Evolutionary conservation across 2,797 vertebrate species (phyloP).

Genomic region (Poeciliopsis turneri): DNA sequence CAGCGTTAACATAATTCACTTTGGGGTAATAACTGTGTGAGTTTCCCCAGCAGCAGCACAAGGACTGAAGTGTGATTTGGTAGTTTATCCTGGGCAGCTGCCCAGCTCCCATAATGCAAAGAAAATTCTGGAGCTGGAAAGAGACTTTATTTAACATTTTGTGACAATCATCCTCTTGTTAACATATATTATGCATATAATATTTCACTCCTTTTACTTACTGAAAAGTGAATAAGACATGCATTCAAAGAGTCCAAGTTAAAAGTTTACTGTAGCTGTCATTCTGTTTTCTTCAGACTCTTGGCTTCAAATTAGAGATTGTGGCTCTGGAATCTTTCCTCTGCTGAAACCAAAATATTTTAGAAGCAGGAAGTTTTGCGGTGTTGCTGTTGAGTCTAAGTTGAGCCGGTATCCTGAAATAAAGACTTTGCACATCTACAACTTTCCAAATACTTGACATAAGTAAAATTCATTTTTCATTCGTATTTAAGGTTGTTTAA

Average conservation of each 20-base stretch:
- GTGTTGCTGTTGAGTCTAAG: background rate
- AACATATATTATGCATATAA: constrained; percentile 13
- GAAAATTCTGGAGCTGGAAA: constrained; percentile 54
- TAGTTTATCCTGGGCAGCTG: constrained; percentile 81
- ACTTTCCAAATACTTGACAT: background rate
- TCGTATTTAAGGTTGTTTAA: background rate
- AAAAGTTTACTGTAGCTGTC: background rate
- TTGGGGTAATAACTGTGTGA: constrained; percentile 74
- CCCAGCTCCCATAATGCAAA: constrained; percentile 65
- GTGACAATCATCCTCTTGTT: constrained; percentile 1
- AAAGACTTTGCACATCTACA: background rate
- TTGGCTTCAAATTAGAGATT: background rate
- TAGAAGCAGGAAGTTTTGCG: background rate
- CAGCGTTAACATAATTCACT: constrained; percentile 79
- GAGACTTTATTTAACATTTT: constrained; percentile 24
- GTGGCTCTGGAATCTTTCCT: background rate
- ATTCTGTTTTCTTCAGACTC: background rate
- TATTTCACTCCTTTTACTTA: background rate
- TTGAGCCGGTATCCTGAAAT: background rate
- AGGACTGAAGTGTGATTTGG: constrained; percentile 73
- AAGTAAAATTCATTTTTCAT: background rate
- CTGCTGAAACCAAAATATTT: background rate
- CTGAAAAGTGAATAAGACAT: background rate
- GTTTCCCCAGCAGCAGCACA: constrained; percentile 65
- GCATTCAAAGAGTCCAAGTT: background rate